Base-by-base conservation (phyloP, 2,113 vertebrate genomes). In the Aspiorhynchus laticeps region DNA sequence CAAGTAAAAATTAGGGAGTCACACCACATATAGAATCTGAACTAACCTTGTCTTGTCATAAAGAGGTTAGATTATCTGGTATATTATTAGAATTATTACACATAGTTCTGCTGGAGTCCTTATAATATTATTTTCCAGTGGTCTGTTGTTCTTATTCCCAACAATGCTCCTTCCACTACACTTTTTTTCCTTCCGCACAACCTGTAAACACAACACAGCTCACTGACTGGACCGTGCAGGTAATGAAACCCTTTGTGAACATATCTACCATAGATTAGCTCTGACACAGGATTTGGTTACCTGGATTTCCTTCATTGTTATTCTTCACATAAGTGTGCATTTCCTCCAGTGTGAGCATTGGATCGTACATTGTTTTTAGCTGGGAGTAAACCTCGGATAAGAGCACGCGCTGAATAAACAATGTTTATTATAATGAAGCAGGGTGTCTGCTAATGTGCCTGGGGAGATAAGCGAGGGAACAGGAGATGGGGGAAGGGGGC, bases 341-440 rank as follows among this genome's bases (percentile, higher is more conserved):
- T 56, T 63, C 31, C 73, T 67, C 31, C 19, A 48, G 53, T 63
- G 71, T 80, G 59, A 84, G 53, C 19, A 26, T 61, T 79, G 33
- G 19, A 48, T 83, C 26, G 21, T 33, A 17, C 3, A 41, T 86
- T 77, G 59, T 76, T 67, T 77, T 43, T 71, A 48, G 36, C 74
- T 36, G 74, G 15, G 21, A 31, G 26, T 28, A 33, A 11, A 53
- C 36, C 46, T 53, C 78, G 38, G 67, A 65, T 31, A 53, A 38
- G 85, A 73, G 63, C 74, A 63, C 80, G 75, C 87, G 85, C 33
- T 90, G 87, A 92, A 94, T 93, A 92, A 93, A 93, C 91, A 46
- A 93, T 91, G 90, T 91, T 91, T 92, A 90, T 93, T 93, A 94
- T 94, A 91, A 89, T 86, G 89, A 91, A 87, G 86, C 73, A 56